Conservation (phyloP, 2,113 vertebrate genomes). For the Cervus canadensis region DNA sequence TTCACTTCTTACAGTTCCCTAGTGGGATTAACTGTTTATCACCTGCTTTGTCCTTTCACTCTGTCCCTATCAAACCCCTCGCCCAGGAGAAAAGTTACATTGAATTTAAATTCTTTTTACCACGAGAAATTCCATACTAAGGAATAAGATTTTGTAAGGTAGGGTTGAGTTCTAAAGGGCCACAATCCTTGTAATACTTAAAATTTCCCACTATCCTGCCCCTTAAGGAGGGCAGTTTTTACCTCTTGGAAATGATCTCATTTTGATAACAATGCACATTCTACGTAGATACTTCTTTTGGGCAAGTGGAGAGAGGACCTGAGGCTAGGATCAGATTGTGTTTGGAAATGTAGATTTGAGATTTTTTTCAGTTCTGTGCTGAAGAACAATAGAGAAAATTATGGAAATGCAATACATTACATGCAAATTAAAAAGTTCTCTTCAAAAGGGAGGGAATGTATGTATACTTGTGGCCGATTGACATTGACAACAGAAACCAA, state of each 20-base stretch:
- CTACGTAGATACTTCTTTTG: background rate
- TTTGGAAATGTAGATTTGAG: background rate
- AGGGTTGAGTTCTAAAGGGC: background rate
- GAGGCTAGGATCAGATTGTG: background rate
- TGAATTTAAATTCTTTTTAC: background rate
- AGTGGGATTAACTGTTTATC: background rate
- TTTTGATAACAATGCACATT: background rate
- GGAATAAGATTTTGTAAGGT: background rate
- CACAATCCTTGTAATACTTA: background rate
- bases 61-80: background rate
- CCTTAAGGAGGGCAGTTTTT: background rate
- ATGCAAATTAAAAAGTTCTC: background rate
- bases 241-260: background rate
- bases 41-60: background rate
- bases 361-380: background rate
- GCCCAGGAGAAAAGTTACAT: background rate
- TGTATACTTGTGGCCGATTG: background rate
- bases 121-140: background rate
- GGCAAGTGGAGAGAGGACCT: background rate
- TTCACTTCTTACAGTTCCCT: background rate
- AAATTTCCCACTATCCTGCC: background rate
- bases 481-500: background rate
- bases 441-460: background rate
- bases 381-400: background rate
- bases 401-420: background rate